These are phyloP conservation scores for Epistrophe eligans DNA, from an alignment of 2,888 invertebrate species.

Conservation along the genomic window DNA sequence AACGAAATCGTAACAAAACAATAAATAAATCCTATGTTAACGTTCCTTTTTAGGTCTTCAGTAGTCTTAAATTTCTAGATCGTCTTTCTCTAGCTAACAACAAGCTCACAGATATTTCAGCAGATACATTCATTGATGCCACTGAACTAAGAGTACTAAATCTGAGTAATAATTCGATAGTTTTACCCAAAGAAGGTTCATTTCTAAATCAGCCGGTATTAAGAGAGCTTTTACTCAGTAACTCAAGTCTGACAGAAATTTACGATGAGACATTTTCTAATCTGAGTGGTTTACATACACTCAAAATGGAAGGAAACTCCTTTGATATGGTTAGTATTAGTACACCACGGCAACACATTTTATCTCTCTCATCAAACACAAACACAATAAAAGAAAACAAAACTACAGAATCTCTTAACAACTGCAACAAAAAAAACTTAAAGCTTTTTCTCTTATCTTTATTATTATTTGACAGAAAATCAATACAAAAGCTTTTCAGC, in stretches of 20 bases:
- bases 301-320: constrained; percentile 82
- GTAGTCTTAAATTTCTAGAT: constrained; percentile 79
- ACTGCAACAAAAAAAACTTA: constrained; percentile 6
- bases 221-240: constrained; percentile 81
- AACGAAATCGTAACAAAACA: neutral
- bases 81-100: constrained; percentile 82
- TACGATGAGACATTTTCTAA: constrained; percentile 82
- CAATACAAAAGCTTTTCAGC: constrained; percentile 82
- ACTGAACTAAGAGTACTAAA: constrained; percentile 80
- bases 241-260: constrained; percentile 82
- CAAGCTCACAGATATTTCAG: constrained; percentile 80
- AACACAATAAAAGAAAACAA: neutral
- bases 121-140: constrained; percentile 81
- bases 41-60: constrained; percentile 80
- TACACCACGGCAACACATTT: constrained; percentile 37
- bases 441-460: constrained; percentile 55
- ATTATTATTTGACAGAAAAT: constrained; percentile 80
- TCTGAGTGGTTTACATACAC: constrained; percentile 80
- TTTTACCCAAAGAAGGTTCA: constrained; percentile 79
- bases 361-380: constrained; percentile 28
- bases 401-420: neutral
- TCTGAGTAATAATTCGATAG: constrained; percentile 82
- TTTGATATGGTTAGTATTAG: constrained; percentile 80
- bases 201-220: constrained; percentile 82
- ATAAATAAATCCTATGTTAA: neutral